Conservation (phyloP, 2,888 invertebrate species). For the Meteorus colon region DNA sequence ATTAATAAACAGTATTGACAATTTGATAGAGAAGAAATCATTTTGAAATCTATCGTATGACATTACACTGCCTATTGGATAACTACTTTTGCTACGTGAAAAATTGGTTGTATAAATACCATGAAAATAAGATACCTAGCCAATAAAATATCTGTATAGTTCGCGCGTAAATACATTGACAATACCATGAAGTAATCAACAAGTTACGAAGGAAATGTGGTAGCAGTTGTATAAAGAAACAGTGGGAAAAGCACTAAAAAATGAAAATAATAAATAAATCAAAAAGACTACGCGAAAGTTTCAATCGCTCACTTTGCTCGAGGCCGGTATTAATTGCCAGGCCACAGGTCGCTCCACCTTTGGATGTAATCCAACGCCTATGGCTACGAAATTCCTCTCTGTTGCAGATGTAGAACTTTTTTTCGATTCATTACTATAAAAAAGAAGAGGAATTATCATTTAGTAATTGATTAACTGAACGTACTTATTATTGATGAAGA, state of each 20-base stretch:
- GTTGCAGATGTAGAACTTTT: conserved; percentile 50
- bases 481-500: too few species aligned
- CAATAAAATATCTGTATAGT: background rate
- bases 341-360: conserved; percentile 57
- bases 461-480: background rate
- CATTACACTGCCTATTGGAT: background rate
- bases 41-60: background rate
- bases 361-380: conserved; percentile 57
- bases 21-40: background rate
- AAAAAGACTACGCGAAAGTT: conserved; percentile 13
- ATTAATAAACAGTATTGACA: background rate
- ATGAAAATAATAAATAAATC: conserved; percentile 35
- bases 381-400: conserved; percentile 57
- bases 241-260: background rate
- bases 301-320: conserved; percentile 54
- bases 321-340: conserved; percentile 60
- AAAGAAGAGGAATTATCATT: conserved; percentile 31
- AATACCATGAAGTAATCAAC: conserved; percentile 22
- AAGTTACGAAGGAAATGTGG: conserved; percentile 4
- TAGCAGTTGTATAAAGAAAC: background rate
- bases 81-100: background rate
- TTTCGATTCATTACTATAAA: conserved; percentile 50
- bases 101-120: background rate
- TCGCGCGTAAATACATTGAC: conserved; percentile 1
- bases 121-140: background rate